These are phyloP conservation scores for Noctua janthina DNA, from an alignment of 2,888 invertebrate genomes.

Conservation along the genomic window DNA sequence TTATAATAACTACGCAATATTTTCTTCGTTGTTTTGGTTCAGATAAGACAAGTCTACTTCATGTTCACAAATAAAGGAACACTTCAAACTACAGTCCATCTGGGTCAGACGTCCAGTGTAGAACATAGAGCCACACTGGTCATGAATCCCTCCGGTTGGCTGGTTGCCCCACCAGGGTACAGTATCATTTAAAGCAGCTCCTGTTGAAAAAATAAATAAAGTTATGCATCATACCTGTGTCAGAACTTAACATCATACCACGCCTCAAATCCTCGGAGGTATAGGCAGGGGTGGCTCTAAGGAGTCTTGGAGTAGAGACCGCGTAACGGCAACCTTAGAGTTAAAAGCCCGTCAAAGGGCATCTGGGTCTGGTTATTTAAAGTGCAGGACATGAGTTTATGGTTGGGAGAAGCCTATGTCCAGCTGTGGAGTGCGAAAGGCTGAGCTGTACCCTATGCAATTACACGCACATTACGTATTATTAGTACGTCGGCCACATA, in stretches of 20 bases:
- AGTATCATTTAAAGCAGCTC: slow-evolving; percentile 19
- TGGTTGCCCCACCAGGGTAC: slow-evolving; percentile 20
- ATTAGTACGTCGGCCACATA: too few species aligned
- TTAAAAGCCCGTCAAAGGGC: neutral
- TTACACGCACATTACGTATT: too few species aligned
- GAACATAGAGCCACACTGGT: slow-evolving; percentile 45
- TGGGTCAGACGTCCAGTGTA: slow-evolving; percentile 32
- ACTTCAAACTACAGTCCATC: slow-evolving; percentile 24
- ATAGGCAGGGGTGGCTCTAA: neutral
- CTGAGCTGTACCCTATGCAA: too few species aligned
- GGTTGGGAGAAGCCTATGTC: neutral
- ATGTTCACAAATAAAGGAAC: slow-evolving; percentile 40
- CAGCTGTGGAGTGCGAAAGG: too few species aligned
- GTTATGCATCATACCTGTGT: neutral
- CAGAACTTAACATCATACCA: neutral
- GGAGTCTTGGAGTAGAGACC: neutral
- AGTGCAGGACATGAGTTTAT: too few species aligned
- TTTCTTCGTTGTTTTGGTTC: slow-evolving; percentile 18
- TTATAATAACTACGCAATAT: neutral
- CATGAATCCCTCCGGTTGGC: slow-evolving; percentile 1
- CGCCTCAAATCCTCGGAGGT: too few species aligned
- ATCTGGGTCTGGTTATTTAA: too few species aligned
- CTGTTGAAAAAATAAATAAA: slow-evolving; percentile 13
- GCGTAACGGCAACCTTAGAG: neutral
- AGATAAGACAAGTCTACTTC: neutral